A percentile compares a stretch with the other conserved stretches of the same genome.
Evolutionary conservation across 2,888 invertebrate species (phyloP).

Genomic region (Lasioglossum oenotherae): DNA sequence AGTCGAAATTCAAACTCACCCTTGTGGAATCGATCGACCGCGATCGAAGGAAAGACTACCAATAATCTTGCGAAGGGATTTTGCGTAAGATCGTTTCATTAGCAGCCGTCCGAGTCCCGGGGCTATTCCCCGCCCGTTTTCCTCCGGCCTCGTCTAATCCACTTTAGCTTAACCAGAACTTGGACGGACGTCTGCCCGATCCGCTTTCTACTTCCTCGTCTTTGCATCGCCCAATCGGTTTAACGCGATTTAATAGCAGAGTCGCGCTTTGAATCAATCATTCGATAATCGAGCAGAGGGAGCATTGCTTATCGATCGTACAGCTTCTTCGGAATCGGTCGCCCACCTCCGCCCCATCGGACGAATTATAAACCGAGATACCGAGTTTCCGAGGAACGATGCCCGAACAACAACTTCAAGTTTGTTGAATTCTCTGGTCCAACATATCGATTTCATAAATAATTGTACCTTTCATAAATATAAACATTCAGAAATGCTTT

Average conservation of each 20-base stretch:
- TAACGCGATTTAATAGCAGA: conserved; percentile 6
- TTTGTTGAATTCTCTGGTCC: no score
- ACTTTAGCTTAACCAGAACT: conserved; percentile 39
- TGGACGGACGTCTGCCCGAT: conserved; percentile 18
- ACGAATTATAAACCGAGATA: not conserved
- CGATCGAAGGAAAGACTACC: not conserved
- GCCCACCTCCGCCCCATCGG: not conserved
- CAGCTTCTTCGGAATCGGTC: not conserved
- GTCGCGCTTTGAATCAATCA: conserved; percentile 21
- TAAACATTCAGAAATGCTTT: no score
- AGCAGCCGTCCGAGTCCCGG: conserved; percentile 7
- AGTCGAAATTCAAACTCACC: not conserved
- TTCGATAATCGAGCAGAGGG: conserved; percentile 8
- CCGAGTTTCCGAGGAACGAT: not conserved
- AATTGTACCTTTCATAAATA: no score
- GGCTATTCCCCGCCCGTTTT: conserved; percentile 17
- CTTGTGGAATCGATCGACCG: not conserved
- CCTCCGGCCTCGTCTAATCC: conserved; percentile 39
- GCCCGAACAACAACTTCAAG: no score
- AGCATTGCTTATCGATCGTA: not conserved
- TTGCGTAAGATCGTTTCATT: conserved; percentile 15
- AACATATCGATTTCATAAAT: no score
- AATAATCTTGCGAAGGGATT: not conserved
- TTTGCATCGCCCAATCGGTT: conserved; percentile 17
- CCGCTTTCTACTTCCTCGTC: conserved; percentile 15